A percentile compares a stretch with the other conserved stretches of the same genome.
Conservation (phyloP, 2,888 invertebrate species). For the Erebia epiphron region DNA sequence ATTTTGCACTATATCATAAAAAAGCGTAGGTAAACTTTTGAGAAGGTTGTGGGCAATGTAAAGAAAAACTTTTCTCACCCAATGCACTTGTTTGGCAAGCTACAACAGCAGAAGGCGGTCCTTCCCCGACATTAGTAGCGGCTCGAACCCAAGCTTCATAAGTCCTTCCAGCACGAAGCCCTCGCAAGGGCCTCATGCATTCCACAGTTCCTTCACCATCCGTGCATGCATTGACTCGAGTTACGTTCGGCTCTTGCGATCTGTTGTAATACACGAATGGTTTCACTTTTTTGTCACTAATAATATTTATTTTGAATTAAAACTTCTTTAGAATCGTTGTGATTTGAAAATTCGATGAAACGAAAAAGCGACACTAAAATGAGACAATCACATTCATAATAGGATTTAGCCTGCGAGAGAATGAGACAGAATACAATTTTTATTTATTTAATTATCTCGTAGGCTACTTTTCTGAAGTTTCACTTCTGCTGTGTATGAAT, state of each 20-base stretch:
- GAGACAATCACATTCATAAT: too few relatives aligned
- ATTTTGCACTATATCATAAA: too few relatives aligned
- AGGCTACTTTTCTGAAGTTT: too few relatives aligned
- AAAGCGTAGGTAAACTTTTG: too few relatives aligned
- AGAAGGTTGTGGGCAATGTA: neutral
- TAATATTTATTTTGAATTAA: too few relatives aligned
- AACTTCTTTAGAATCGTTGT: too few relatives aligned
- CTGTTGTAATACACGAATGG: conserved; percentile 43
- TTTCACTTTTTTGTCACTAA: neutral
- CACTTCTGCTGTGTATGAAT: too few relatives aligned
- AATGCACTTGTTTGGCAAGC: conserved; percentile 75
- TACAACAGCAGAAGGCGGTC: conserved; percentile 70
- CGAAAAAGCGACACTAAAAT: too few relatives aligned
- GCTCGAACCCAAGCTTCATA: conserved; percentile 95
- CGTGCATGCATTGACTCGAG: conserved; percentile 66
- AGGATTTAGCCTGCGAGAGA: too few relatives aligned
- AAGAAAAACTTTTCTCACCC: conserved; percentile 51
- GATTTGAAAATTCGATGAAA: too few relatives aligned
- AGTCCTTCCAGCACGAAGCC: conserved; percentile 87
- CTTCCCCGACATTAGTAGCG: conserved; percentile 89
- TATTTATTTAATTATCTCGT: too few relatives aligned
- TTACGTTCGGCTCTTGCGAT: conserved; percentile 71
- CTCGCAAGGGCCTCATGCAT: conserved; percentile 84
- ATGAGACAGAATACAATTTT: too few relatives aligned
- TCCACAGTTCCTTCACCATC: conserved; percentile 68